These are phyloP conservation scores for Etheostoma spectabile DNA, from an alignment of 2,113 vertebrate genomes.

Conservation along the genomic window DNA sequence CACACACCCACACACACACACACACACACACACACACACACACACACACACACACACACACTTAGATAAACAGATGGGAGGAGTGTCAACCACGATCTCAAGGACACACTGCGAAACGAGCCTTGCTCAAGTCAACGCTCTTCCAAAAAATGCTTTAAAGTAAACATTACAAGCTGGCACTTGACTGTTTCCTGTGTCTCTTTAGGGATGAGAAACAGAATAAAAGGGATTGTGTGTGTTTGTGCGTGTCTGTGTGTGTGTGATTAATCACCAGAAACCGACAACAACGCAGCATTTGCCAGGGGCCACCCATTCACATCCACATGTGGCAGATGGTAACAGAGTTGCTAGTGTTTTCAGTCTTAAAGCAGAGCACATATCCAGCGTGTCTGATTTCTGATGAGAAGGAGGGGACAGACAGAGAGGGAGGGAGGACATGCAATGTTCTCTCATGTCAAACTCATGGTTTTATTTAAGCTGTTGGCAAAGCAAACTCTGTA, in stretches of 20 bases:
- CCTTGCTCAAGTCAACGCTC: neutral
- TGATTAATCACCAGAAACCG: conserved; percentile 22
- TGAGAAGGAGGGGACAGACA: neutral
- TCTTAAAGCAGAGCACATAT: conserved; percentile 26
- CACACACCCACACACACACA: too few relatives aligned
- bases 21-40: too few relatives aligned
- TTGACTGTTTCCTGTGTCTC: conserved; percentile 47
- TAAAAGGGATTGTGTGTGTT: conserved; percentile 31
- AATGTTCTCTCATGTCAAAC: conserved; percentile 15
- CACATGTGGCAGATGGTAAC: conserved; percentile 57
- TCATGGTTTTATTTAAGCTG: conserved; percentile 25
- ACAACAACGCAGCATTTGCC: conserved; percentile 33
- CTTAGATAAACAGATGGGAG: neutral
- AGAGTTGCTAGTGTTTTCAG: conserved; percentile 41
- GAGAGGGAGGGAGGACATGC: neutral
- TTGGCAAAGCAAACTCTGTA: conserved; percentile 17
- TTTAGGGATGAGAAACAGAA: conserved; percentile 39
- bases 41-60: neutral
- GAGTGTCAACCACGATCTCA: neutral
- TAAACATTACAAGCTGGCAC: conserved; percentile 44
- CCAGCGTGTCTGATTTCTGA: conserved; percentile 18
- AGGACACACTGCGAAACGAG: neutral
- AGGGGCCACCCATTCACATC: conserved; percentile 26
- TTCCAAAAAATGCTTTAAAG: neutral
- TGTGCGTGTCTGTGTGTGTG: conserved; percentile 7